Evolutionary conservation across 1,140 invertebrate species (phyloP).

Genomic region (Papilio polyxenes): DNA sequence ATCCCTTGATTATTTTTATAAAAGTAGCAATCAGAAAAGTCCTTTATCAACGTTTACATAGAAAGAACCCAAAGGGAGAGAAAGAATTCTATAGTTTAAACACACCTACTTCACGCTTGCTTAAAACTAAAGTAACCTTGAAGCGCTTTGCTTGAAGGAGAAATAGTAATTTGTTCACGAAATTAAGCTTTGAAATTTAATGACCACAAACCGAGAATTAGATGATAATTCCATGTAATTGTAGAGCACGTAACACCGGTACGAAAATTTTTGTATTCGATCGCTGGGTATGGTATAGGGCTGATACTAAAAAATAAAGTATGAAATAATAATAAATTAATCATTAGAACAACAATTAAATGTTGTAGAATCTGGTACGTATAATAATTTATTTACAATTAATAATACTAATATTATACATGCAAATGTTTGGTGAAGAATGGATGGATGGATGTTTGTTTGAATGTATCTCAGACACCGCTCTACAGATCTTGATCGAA

Average conservation of each 20-base stretch:
- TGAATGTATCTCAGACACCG: no score
- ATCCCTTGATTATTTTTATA: not conserved
- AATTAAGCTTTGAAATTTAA: slow-evolving; percentile 52
- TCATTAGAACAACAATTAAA: no score
- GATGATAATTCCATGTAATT: slow-evolving; percentile 54
- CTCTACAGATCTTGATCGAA: no score
- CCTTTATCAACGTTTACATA: not conserved
- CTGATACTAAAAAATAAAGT: not conserved
- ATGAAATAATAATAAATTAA: not conserved
- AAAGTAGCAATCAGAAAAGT: not conserved
- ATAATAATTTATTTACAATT: no score
- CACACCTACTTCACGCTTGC: not conserved
- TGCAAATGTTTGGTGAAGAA: no score
- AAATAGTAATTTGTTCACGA: slow-evolving; percentile 60
- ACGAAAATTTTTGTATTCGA: slow-evolving; percentile 43
- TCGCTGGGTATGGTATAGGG: not conserved
- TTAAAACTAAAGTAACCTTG: slow-evolving; percentile 47
- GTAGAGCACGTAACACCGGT: slow-evolving; percentile 45
- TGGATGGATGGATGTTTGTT: no score
- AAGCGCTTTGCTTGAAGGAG: slow-evolving; percentile 50
- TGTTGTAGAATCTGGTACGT: no score
- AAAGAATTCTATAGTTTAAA: not conserved
- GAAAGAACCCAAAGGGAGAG: not conserved
- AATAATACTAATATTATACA: no score
- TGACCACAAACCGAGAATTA: slow-evolving; percentile 55